Evolutionary conservation across 2,888 invertebrate genomes (phyloP).

Genomic region (Acleris cristana): DNA sequence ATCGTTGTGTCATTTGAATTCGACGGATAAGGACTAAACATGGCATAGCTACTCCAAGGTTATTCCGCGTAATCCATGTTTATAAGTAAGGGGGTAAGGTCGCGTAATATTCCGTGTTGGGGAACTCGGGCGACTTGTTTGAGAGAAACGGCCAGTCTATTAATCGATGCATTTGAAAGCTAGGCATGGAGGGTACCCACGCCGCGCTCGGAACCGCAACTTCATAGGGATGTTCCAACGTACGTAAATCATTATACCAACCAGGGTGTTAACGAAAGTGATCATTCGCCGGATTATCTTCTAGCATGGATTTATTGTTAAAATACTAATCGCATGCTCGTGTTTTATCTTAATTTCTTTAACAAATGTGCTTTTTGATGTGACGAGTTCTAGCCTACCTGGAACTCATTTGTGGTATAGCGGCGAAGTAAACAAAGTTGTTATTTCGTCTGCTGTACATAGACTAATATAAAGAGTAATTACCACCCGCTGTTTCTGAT

Average conservation of each 20-base stretch:
- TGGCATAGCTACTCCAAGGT: no score
- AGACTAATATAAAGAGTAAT: conserved; percentile 6
- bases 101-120: no score
- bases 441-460: conserved; percentile 14
- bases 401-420: background rate
- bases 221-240: conserved; percentile 26
- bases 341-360: background rate
- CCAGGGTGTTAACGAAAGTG: conserved; percentile 60
- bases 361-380: background rate
- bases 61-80: no score
- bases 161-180: conserved; percentile 30
- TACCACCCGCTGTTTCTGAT: conserved; percentile 10
- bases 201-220: conserved; percentile 16
- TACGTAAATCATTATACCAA: conserved; percentile 16
- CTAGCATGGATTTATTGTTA: conserved; percentile 55
- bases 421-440: conserved; percentile 18
- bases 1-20: no score
- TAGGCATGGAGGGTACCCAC: conserved; percentile 31
- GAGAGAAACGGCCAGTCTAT: conserved; percentile 2
- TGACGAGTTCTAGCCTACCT: background rate
- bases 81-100: no score
- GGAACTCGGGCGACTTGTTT: no score
- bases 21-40: no score
- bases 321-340: conserved; percentile 62
- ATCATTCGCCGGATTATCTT: conserved; percentile 75